Conservation (phyloP, 2,888 invertebrate species). For the Drosophila testacea region DNA sequence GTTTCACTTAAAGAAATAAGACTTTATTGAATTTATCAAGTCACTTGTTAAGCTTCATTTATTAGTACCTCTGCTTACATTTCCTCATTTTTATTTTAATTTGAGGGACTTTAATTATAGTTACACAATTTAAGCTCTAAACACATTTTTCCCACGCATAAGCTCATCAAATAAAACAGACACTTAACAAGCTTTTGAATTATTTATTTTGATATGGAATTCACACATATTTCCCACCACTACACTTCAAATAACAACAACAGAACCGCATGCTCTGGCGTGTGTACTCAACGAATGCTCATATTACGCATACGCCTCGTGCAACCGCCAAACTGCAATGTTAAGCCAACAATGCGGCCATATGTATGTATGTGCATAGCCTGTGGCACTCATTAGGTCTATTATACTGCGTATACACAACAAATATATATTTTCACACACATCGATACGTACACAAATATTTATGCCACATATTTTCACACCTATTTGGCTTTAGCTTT, state of each 20-base stretch:
- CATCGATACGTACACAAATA: conserved; percentile 21
- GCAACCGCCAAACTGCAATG: conserved; percentile 38
- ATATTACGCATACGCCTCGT: conserved; percentile 53
- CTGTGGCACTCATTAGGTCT: conserved; percentile 67
- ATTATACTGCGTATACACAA: conserved; percentile 26
- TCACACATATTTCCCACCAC: conserved; percentile 8
- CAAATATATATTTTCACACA: neutral
- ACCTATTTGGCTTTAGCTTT: conserved; percentile 28
- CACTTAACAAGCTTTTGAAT: conserved; percentile 10
- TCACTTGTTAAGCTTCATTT: too few species aligned
- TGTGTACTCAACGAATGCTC: conserved; percentile 10
- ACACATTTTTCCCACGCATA: conserved; percentile 3
- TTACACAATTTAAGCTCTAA: neutral
- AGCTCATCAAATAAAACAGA: conserved; percentile 5
- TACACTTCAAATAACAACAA: conserved; percentile 1
- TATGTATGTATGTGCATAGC: conserved; percentile 26
- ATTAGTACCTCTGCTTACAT: too few species aligned
- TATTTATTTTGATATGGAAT: conserved; percentile 7
- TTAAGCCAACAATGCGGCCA: conserved; percentile 1
- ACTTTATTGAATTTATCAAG: too few species aligned
- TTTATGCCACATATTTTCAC: conserved; percentile 61
- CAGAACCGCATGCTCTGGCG: neutral
- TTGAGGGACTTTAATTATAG: too few species aligned
- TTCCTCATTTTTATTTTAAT: too few species aligned
- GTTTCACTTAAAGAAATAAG: too few species aligned